These are phyloP conservation scores for Diglossa cyanea DNA, from an alignment of 2,797 vertebrate genomes.

Conservation along the genomic window DNA sequence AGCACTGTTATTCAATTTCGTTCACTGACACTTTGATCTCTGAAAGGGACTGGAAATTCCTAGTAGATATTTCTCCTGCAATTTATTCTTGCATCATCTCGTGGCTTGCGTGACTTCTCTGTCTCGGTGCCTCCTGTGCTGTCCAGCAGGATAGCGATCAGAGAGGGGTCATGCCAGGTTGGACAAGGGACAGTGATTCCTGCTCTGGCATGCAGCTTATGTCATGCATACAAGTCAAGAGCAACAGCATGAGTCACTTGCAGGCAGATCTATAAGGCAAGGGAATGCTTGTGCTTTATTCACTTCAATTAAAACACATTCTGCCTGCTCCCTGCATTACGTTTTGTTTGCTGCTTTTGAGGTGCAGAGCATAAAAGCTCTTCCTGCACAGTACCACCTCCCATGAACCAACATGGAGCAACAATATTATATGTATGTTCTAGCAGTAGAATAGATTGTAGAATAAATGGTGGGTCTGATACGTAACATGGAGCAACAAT, in stretches of 20 bases:
- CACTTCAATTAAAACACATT: background rate
- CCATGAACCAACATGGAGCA: accelerated
- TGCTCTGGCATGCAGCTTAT: background rate
- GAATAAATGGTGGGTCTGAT: background rate
- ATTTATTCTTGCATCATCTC: background rate
- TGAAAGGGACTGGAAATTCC: background rate
- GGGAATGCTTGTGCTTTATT: background rate
- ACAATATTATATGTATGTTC: accelerated
- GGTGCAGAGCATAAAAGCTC: background rate
- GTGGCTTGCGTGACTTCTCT: background rate
- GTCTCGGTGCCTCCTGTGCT: background rate
- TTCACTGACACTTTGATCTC: background rate
- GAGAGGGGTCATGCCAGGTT: background rate
- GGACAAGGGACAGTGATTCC: background rate
- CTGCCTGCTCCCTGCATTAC: background rate
- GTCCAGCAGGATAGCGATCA: background rate
- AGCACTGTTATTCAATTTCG: background rate
- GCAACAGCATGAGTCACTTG: background rate
- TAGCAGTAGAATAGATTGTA: background rate
- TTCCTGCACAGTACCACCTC: accelerated
- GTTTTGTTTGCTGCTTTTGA: background rate
- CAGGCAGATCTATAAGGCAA: background rate
- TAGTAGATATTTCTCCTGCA: accelerated
- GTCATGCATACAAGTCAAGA: background rate
- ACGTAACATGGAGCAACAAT: accelerated